These are phyloP conservation scores for Spodoptera picta DNA, from an alignment of 2,888 invertebrate species.

Conservation along the genomic window DNA sequence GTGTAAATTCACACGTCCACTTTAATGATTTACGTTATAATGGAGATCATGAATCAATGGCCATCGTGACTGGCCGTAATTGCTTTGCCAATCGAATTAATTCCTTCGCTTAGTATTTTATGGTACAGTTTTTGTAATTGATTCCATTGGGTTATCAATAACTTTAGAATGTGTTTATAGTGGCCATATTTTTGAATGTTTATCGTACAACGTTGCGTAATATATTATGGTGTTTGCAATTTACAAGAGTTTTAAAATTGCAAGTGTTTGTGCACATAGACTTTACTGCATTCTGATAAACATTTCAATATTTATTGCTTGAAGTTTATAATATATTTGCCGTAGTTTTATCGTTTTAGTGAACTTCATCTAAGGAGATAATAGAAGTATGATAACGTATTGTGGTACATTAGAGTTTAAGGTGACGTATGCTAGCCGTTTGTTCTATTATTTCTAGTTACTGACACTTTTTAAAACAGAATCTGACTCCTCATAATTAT, in stretches of 20 bases:
- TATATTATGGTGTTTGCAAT: constrained; percentile 36
- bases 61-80: constrained; percentile 86
- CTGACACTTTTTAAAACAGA: too few relatives aligned
- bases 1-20: constrained; percentile 79
- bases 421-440: constrained; percentile 6
- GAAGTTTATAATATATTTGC: constrained; percentile 24
- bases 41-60: constrained; percentile 80
- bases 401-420: constrained; percentile 1
- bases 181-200: constrained; percentile 57
- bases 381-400: constrained; percentile 4
- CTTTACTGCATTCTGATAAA: constrained; percentile 50
- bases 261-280: constrained; percentile 35
- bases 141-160: constrained; percentile 77
- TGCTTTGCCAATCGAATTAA: constrained; percentile 87
- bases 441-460: not conserved
- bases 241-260: constrained; percentile 35
- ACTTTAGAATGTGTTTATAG: constrained; percentile 66
- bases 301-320: constrained; percentile 38
- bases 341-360: constrained; percentile 30
- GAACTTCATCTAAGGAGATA: constrained; percentile 8
- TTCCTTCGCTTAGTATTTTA: constrained; percentile 82
- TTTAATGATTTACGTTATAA: constrained; percentile 78
- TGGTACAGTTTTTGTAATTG: constrained; percentile 84
- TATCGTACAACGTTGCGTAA: constrained; percentile 45
- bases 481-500: too few relatives aligned